These are phyloP conservation scores for Enteromius trimaculatus DNA, from an alignment of 2,797 vertebrate genomes.

Conservation along the genomic window DNA sequence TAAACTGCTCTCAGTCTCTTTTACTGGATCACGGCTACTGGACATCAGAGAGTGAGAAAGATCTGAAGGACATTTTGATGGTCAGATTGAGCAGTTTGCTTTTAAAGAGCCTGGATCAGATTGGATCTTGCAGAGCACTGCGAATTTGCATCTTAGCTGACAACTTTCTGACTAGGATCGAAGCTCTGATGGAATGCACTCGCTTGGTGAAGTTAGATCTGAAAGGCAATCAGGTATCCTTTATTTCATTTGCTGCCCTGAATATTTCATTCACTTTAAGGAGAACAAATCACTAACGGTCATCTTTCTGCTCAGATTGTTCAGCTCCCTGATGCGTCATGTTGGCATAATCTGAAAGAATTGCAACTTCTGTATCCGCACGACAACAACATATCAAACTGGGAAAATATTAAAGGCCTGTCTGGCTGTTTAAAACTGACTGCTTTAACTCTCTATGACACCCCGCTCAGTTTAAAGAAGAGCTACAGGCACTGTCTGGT, in stretches of 20 bases:
- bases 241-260: background rate
- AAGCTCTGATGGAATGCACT: constrained; percentile 66
- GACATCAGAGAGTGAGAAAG: constrained; percentile 48
- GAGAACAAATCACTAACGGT: background rate
- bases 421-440: constrained; percentile 68
- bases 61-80: constrained; percentile 62
- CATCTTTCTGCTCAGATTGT: constrained; percentile 58
- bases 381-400: constrained; percentile 69
- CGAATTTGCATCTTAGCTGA: constrained; percentile 70
- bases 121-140: constrained; percentile 67
- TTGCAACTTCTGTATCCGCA: constrained; percentile 75
- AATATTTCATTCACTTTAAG: constrained; percentile 1
- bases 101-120: constrained; percentile 62
- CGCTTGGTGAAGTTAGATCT: constrained; percentile 77
- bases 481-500: constrained; percentile 73
- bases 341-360: constrained; percentile 70
- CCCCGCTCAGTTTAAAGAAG: constrained; percentile 73
- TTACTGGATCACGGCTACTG: constrained; percentile 55
- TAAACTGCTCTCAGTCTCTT: constrained; percentile 57
- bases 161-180: constrained; percentile 71
- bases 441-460: constrained; percentile 73
- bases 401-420: constrained; percentile 67
- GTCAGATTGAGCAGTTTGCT: constrained; percentile 64
- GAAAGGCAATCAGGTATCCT: constrained; percentile 71
- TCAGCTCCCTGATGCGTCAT: constrained; percentile 66